Base-by-base conservation (phyloP, 2,113 vertebrate species). In the Sus scrofa region DNA sequence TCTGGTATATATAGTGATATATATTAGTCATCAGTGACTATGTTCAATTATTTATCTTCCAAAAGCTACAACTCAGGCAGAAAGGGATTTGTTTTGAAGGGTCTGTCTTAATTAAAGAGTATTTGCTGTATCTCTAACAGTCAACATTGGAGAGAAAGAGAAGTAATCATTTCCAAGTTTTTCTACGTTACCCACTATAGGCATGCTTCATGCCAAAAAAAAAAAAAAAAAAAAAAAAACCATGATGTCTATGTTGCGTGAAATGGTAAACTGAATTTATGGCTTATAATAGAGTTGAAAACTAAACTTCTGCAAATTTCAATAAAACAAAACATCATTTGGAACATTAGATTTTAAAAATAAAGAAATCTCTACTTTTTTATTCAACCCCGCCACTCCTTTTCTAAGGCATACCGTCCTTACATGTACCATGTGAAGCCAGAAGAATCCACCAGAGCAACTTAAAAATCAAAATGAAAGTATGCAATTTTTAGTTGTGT, bases 31-130 rank as follows among this genome's bases (percentile, higher is more conserved):
- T 34, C 56, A 79, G 18, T n/a, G 24, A 70, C 73, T 86, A 1
- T 84, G 62, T 84, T 91, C 70, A 95, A 70, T 75, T 93, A 84
- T 96, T 90, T 74, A 67, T 30, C 32, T 87, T 77, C 34, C 19
- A 88, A 56, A 94, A 94, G 44, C 74, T 86, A 37, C 6, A 96
- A 77, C 39, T 92, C 50, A 60, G 19, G n/a, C 37, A 89, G 60
- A 87, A 81, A 92, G 60, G 30, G 30, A 88, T 62, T 96, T 84
- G 54, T 97, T 96, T 95, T 91, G 78, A 26, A 95, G 71, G 96
- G 18, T 18, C n/a, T 85, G 18, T 60, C 78, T 91, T 87, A 94
- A 90, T 92, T 92, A 63, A 91, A 96, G 84, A 94, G 30, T 32
- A 87, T 70, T 87, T 94, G 37, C 81, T 96, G 60, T n/a, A 84